phyloP scores from a whole-genome alignment of 2,113 vertebrate genomes.

The Alosa alosa region DNA sequence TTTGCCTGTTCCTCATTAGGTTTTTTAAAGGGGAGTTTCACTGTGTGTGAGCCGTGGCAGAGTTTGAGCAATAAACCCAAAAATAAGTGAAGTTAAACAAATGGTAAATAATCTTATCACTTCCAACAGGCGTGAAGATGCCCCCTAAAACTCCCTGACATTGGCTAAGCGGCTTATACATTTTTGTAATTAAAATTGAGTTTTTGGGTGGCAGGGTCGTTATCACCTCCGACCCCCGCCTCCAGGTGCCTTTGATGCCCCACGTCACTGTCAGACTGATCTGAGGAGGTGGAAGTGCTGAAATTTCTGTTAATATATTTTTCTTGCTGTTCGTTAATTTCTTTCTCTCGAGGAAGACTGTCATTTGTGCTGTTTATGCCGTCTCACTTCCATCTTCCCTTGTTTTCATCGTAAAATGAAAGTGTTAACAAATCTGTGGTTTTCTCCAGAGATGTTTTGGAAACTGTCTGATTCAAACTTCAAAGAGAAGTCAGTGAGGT shows the following conservation, averaged over 20 bases:
- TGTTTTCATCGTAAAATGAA: neutral
- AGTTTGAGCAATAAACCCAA: slow-evolving; percentile 58
- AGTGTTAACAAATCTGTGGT: neutral
- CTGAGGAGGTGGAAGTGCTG: neutral
- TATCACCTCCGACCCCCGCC: slow-evolving; percentile 66
- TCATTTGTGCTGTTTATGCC: neutral
- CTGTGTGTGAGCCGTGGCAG: neutral
- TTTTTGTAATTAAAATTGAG: slow-evolving; percentile 73
- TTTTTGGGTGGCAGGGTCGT: slow-evolving; percentile 57
- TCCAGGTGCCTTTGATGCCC: slow-evolving; percentile 64
- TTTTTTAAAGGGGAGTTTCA: slow-evolving; percentile 29
- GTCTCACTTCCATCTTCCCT: neutral
- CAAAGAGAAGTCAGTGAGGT: no score
- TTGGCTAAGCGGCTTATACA: slow-evolving; percentile 70
- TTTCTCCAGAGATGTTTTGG: neutral
- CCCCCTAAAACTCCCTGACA: slow-evolving; percentile 59
- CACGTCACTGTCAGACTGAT: neutral
- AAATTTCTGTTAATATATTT: neutral
- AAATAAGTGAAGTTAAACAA: slow-evolving; percentile 59
- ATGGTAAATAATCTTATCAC: slow-evolving; percentile 68
- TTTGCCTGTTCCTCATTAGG: slow-evolving; percentile 49
- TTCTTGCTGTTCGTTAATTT: neutral
- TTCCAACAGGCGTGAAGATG: slow-evolving; percentile 64
- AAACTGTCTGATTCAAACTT: neutral
- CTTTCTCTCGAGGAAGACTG: neutral